These are phyloP conservation scores for Ambastaia sidthimunki DNA, from an alignment of 2,797 vertebrate genomes.

Conservation along the genomic window DNA sequence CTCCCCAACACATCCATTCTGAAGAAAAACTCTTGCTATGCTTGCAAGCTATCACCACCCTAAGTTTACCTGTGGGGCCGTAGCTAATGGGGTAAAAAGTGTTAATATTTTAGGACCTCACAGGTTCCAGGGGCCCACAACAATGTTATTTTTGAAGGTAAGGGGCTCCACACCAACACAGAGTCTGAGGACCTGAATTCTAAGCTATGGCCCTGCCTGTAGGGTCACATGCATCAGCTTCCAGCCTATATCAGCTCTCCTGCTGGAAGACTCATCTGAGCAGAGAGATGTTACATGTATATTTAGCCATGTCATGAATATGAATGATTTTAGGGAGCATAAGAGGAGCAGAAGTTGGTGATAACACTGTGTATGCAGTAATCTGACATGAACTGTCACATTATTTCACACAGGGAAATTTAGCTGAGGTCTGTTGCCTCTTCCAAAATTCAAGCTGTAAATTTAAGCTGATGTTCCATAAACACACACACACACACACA, in stretches of 20 bases:
- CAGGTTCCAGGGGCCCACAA: neutral
- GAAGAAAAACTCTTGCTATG: constrained; percentile 40
- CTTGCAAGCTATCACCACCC: constrained; percentile 16
- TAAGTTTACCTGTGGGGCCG: constrained; percentile 37
- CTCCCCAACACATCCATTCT: constrained; percentile 16
- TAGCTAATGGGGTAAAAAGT: neutral
- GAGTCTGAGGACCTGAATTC: neutral
- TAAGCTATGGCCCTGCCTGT: neutral
- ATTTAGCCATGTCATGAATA: constrained; percentile 54
- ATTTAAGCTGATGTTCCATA: neutral
- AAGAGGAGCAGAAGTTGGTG: constrained; percentile 12
- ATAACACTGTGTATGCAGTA: constrained; percentile 3
- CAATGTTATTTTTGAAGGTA: neutral
- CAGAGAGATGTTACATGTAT: constrained; percentile 34
- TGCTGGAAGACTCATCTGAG: constrained; percentile 2
- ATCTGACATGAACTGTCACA: constrained; percentile 3
- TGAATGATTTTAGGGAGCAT: constrained; percentile 38
- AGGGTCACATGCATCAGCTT: constrained; percentile 33
- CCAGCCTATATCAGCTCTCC: constrained; percentile 19
- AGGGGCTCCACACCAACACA: neutral
- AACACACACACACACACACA: no score
- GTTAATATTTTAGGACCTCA: neutral
- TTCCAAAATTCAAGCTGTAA: constrained; percentile 22
- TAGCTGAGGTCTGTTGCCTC: neutral
- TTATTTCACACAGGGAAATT: constrained; percentile 3